These are phyloP conservation scores for Phrynocephalus forsythii DNA, from an alignment of 2,797 vertebrate genomes.

Conservation along the genomic window DNA sequence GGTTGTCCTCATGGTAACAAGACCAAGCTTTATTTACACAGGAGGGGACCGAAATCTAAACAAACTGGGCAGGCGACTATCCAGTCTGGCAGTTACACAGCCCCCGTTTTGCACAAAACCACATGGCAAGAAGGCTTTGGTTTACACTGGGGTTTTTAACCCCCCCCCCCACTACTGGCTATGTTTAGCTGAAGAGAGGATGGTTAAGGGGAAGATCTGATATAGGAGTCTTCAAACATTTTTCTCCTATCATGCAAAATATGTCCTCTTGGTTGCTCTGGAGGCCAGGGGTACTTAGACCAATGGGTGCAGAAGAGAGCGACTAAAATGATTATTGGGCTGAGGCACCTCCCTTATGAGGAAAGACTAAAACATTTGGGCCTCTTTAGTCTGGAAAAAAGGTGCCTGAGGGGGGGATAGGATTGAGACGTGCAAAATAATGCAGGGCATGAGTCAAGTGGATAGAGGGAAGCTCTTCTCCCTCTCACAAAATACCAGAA, in stretches of 20 bases:
- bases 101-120: background rate
- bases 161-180: background rate
- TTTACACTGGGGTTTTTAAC: background rate
- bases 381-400: no score
- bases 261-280: no score
- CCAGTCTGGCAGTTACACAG: no score
- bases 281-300: background rate
- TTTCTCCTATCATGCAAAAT: background rate
- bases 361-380: no score
- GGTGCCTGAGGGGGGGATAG: no score
- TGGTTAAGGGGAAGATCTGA: background rate
- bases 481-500: no score
- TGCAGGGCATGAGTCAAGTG: no score
- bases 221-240: background rate
- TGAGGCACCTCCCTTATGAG: no score
- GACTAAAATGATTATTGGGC: no score
- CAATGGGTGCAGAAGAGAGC: background rate
- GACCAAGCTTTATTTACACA: background rate
- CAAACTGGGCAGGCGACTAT: background rate
- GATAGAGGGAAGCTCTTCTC: no score
- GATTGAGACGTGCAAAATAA: no score
- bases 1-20: background rate
- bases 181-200: background rate
- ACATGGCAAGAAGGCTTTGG: background rate
- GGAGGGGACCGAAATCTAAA: background rate